These are phyloP conservation scores for Heliconius cydno DNA, from an alignment of 2,888 invertebrate species.

Conservation along the genomic window DNA sequence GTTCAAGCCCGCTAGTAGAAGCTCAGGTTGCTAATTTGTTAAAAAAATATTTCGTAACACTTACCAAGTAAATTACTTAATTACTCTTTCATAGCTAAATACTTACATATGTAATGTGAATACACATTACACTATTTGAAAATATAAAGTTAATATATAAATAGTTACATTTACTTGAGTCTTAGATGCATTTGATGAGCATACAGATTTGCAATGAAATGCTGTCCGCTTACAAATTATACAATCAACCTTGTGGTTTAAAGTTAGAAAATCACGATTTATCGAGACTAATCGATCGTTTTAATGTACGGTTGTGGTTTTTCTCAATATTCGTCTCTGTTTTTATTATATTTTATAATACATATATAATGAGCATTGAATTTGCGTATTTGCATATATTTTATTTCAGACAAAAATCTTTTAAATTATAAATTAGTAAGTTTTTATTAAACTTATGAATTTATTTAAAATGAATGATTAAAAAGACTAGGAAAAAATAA, in stretches of 20 bases:
- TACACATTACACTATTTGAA: neutral
- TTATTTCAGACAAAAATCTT: neutral
- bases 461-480: too few species aligned
- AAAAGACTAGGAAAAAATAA: too few species aligned
- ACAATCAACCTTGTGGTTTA: slow-evolving; percentile 9
- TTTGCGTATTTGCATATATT: neutral
- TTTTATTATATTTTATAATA: neutral
- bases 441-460: too few species aligned
- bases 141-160: neutral
- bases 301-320: slow-evolving; percentile 21
- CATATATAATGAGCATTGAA: neutral
- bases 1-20: too few species aligned
- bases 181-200: neutral
- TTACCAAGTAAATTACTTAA: too few species aligned
- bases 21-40: too few species aligned
- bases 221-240: neutral
- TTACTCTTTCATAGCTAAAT: neutral
- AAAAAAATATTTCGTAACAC: too few species aligned
- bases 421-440: too few species aligned
- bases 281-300: slow-evolving; percentile 13
- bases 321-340: neutral
- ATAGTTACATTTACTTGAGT: neutral
- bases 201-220: neutral
- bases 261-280: slow-evolving; percentile 5
- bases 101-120: neutral